These are phyloP conservation scores for Pteria penguin DNA, from an alignment of 2,888 invertebrate genomes.

Conservation along the genomic window DNA sequence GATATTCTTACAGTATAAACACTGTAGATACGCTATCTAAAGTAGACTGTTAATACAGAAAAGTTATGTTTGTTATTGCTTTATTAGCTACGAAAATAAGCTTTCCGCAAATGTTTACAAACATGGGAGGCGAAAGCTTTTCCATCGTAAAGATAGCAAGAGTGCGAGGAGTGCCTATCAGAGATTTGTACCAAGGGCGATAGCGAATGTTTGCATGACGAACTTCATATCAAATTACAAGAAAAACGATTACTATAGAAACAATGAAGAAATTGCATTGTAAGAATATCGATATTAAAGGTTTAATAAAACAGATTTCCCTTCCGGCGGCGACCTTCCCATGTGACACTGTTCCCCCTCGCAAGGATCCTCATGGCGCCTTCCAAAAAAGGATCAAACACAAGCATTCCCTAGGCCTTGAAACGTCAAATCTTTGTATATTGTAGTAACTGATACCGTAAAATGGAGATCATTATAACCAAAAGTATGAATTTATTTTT, in stretches of 20 bases:
- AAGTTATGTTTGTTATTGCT: not conserved
- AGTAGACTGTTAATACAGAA: slow-evolving; percentile 4
- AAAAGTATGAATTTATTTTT: not conserved
- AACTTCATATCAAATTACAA: too few relatives aligned
- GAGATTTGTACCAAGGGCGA: too few relatives aligned
- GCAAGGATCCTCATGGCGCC: not conserved
- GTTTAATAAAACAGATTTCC: not conserved
- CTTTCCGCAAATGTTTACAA: slow-evolving; percentile 16
- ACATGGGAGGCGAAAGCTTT: too few relatives aligned
- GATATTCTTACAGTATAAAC: too few relatives aligned
- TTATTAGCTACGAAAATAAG: slow-evolving; percentile 27
- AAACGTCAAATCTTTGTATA: not conserved
- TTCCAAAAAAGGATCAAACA: not conserved
- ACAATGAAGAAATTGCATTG: too few relatives aligned
- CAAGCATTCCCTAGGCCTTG: not conserved
- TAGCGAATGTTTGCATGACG: too few relatives aligned
- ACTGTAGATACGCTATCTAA: slow-evolving; percentile 17
- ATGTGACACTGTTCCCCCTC: not conserved
- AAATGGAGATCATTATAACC: not conserved
- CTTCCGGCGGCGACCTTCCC: not conserved
- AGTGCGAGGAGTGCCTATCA: too few relatives aligned
- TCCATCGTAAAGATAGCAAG: too few relatives aligned
- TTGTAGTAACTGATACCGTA: not conserved
- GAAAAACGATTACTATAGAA: too few relatives aligned
- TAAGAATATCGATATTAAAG: too few relatives aligned